Conservation (phyloP, 2,888 invertebrate genomes). For the Luffia ferchaultella region DNA sequence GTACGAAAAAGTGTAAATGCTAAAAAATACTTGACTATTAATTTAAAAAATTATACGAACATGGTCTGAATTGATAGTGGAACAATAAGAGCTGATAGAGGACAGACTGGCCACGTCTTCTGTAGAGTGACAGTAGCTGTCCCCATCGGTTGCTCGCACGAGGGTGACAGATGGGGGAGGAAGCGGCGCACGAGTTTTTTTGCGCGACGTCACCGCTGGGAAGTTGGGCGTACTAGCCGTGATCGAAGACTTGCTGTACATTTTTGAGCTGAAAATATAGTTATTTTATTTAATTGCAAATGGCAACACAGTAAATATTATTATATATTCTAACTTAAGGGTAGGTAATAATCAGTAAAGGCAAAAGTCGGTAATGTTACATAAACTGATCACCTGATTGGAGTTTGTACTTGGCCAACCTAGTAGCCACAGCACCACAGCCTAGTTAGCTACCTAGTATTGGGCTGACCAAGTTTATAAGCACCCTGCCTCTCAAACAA, state of each 20-base stretch:
- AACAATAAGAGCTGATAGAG: conserved; percentile 50
- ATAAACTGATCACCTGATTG: too few relatives aligned
- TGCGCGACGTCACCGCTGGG: conserved; percentile 52
- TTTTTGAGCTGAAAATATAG: conserved; percentile 31
- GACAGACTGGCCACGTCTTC: conserved; percentile 55
- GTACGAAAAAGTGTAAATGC: too few relatives aligned
- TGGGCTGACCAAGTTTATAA: too few relatives aligned
- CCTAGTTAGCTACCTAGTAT: too few relatives aligned
- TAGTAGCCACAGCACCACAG: too few relatives aligned
- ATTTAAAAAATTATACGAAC: conserved; percentile 20
- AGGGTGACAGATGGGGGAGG: conserved; percentile 35
- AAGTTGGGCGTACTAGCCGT: conserved; percentile 51
- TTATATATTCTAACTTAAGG: too few relatives aligned
- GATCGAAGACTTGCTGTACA: conserved; percentile 37
- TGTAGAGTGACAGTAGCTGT: conserved; percentile 35
- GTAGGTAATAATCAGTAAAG: too few relatives aligned
- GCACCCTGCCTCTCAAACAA: too few relatives aligned
- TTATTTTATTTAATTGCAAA: too few relatives aligned
- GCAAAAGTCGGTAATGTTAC: too few relatives aligned
- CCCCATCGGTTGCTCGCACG: conserved; percentile 19
- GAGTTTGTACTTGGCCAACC: too few relatives aligned
- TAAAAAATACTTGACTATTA: neutral
- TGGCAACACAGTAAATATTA: too few relatives aligned
- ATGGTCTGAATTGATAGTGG: conserved; percentile 45
- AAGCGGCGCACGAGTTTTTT: conserved; percentile 77